These are phyloP conservation scores for Psittacus erithacus DNA, from an alignment of 2,113 vertebrate genomes.

Conservation along the genomic window DNA sequence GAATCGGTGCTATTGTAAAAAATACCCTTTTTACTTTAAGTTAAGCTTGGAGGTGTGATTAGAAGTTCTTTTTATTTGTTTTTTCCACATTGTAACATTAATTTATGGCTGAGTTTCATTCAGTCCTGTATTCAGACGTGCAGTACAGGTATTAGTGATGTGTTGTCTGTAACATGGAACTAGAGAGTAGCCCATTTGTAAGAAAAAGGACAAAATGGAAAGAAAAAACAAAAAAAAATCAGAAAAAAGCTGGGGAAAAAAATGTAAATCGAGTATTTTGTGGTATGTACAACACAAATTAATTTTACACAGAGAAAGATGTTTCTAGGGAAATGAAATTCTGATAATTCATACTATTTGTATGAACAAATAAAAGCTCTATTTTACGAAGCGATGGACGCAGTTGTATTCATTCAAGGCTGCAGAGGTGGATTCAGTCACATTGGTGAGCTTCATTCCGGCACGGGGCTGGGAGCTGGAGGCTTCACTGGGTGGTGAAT, in stretches of 20 bases:
- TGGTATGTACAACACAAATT: conserved; percentile 92
- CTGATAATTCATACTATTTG: conserved; percentile 96
- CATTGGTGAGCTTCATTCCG: accelerated
- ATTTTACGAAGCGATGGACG: conserved; percentile 86
- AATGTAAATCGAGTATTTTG: conserved; percentile 91
- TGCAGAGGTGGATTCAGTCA: accelerated
- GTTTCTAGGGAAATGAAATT: conserved; percentile 96
- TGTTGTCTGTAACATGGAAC: conserved; percentile 82
- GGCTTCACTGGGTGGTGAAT: accelerated
- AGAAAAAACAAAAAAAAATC: conserved; percentile 46
- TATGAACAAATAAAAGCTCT: conserved; percentile 98
- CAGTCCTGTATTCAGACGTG: conserved; percentile 77
- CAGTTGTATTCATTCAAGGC: background rate
- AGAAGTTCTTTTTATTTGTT: background rate
- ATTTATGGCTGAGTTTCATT: conserved; percentile 91
- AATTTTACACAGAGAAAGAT: conserved; percentile 94
- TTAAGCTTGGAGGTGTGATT: conserved; percentile 59
- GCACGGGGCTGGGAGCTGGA: background rate
- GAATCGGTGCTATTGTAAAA: background rate
- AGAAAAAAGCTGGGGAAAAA: conserved; percentile 40
- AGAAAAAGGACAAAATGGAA: conserved; percentile 17
- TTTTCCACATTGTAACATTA: conserved; percentile 56
- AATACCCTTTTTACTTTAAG: background rate
- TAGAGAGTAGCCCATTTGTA: conserved; percentile 84
- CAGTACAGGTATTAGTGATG: conserved; percentile 77